Percentiles rank a stretch among this genome's conserved stretches.
Evolutionary conservation across 2,113 vertebrate genomes (phyloP).

Genomic region (Gadus chalcogrammus): DNA sequence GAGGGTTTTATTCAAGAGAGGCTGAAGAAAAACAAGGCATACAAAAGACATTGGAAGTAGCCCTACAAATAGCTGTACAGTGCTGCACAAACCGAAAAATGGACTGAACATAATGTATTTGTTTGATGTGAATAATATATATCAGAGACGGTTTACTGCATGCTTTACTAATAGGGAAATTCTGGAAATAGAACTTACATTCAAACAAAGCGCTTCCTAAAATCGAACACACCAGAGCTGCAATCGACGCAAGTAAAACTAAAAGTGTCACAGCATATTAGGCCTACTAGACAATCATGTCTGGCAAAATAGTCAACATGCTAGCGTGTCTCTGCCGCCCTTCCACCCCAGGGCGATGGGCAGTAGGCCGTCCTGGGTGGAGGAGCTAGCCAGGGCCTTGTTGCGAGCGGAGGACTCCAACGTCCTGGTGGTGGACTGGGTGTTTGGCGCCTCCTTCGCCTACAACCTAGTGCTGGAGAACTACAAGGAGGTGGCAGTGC

Average conservation of each 20-base stretch:
- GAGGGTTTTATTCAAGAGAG: background rate
- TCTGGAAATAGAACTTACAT: background rate
- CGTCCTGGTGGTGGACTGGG: conserved; percentile 89
- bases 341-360: conserved; percentile 74
- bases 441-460: conserved; percentile 79
- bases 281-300: background rate
- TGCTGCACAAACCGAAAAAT: background rate
- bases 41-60: background rate
- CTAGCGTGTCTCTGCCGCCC: background rate
- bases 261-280: background rate
- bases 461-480: conserved; percentile 85
- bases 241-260: background rate
- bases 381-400: conserved; percentile 72
- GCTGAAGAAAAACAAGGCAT: background rate
- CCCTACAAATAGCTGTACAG: background rate
- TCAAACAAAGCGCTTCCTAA: too few species aligned
- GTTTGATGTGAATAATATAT: background rate
- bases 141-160: background rate
- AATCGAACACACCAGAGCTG: background rate
- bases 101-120: background rate
- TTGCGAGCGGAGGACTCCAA: conserved; percentile 74
- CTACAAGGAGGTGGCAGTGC: conserved; percentile 78
- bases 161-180: background rate
- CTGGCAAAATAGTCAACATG: background rate
- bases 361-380: conserved; percentile 88